Evolutionary conservation across 2,797 vertebrate species (phyloP), one percentile per base, ranked within the genome.

Genomic region (Heterohyrax brucei): DNA sequence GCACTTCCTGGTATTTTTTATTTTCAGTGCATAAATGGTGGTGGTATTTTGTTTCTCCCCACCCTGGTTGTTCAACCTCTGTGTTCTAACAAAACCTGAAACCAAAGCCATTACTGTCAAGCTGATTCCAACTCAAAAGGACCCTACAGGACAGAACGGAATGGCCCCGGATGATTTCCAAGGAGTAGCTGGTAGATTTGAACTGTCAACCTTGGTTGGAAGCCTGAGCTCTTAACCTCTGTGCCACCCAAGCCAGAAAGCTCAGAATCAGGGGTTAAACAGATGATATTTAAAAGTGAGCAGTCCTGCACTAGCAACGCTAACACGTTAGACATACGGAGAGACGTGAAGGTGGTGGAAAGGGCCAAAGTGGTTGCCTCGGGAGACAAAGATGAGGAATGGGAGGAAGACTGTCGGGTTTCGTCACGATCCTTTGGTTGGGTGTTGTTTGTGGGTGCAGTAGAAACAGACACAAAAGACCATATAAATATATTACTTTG

Each of bases 271-370:
- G 50, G 39, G 73, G 88, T 2, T 30, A 75, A 92, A 88, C n/a
- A 93, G 59, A 53, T 16, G 21, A 79, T 48, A 16, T 66, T 76
- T 79, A 30, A 62, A 91, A 81, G 7, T 81, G 30, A 4, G 48
- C 59, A 80, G 28, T 56, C 33, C 79, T 85, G 5, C 53, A 84
- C 56, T 5, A 24, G 9, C 61, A n/a, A 10, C 79, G 72, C 33
- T 61, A 75, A 44, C 46, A 73, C 79, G 56, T 50, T 73, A 93
- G 79, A 94, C 72, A 62, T 62, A 46, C n/a, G 14, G 18, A 86
- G 6, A 64, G 48, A 30, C 13, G 48, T 56, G 59, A 95, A 68
- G 10, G 44, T 30, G 9, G 1, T 24, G 22, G 13, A 75, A 72
- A 19, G 1, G 5, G 48, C 61, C 2, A 24, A 66, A 59, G 64